These are phyloP conservation scores for Hedya salicella DNA, from an alignment of 2,888 invertebrate genomes.

Conservation along the genomic window DNA sequence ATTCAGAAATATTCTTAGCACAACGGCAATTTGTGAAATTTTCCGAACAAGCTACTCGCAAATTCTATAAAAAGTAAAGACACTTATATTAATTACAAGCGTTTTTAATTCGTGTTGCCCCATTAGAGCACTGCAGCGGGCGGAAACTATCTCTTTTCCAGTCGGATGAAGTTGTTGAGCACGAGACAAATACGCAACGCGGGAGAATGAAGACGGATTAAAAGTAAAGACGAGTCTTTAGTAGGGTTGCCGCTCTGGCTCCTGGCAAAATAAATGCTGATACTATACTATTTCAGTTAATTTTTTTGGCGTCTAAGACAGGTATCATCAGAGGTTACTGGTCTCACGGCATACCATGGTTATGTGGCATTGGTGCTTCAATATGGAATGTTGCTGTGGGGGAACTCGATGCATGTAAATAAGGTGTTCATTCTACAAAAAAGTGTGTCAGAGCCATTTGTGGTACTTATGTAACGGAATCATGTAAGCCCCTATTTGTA, in stretches of 20 bases:
- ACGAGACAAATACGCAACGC: constrained; percentile 77
- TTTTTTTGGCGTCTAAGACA: no score
- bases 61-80: no score
- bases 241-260: constrained; percentile 56
- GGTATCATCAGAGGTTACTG: no score
- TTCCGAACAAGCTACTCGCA: not conserved
- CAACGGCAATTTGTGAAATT: not conserved
- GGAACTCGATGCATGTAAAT: no score
- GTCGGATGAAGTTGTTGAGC: constrained; percentile 71
- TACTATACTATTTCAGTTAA: not conserved
- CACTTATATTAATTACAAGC: constrained; percentile 12
- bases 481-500: no score
- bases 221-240: constrained; percentile 63
- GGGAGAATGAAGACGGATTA: constrained; percentile 77
- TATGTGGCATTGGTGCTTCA: no score
- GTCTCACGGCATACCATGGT: no score
- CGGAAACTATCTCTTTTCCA: constrained; percentile 45
- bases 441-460: no score
- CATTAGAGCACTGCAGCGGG: constrained; percentile 11
- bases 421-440: no score
- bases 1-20: no score
- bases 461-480: no score
- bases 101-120: constrained; percentile 28
- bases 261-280: not conserved
- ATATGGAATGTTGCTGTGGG: no score